Conservation (phyloP, 2,797 vertebrate species). For the Sebastes iracundus region DNA sequence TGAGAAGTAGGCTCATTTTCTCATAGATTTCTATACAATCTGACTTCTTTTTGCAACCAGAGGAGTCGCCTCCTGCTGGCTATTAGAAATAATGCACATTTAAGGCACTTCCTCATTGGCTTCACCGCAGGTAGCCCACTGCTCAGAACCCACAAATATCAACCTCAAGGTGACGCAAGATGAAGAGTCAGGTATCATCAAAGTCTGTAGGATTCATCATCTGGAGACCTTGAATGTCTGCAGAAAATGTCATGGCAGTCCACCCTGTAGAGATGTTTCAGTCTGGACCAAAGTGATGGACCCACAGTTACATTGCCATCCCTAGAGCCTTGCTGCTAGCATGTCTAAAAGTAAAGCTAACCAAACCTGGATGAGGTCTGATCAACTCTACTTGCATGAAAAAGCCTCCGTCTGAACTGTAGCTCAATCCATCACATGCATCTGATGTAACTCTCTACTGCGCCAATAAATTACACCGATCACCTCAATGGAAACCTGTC, state of each 20-base stretch:
- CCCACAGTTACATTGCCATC: neutral
- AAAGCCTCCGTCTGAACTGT: neutral
- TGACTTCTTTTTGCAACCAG: neutral
- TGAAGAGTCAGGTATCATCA: neutral
- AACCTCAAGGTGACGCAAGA: neutral
- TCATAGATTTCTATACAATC: too few species aligned
- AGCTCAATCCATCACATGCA: neutral
- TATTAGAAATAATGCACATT: fast-evolving
- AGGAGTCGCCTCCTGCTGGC: neutral
- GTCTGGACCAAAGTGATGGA: neutral
- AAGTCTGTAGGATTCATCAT: neutral
- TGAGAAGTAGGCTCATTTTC: too few species aligned
- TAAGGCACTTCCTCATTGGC: neutral
- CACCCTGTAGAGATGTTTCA: neutral
- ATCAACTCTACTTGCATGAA: neutral
- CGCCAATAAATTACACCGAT: neutral
- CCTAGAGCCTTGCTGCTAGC: neutral
- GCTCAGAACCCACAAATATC: neutral
- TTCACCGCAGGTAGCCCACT: fast-evolving
- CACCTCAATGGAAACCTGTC: neutral
- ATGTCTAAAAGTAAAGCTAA: neutral
- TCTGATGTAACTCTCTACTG: neutral
- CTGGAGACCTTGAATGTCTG: neutral
- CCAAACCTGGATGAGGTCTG: neutral
- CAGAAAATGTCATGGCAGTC: neutral